Evolutionary conservation across 2,797 vertebrate genomes (phyloP).

Genomic region (Brachyrhaphis roseni): DNA sequence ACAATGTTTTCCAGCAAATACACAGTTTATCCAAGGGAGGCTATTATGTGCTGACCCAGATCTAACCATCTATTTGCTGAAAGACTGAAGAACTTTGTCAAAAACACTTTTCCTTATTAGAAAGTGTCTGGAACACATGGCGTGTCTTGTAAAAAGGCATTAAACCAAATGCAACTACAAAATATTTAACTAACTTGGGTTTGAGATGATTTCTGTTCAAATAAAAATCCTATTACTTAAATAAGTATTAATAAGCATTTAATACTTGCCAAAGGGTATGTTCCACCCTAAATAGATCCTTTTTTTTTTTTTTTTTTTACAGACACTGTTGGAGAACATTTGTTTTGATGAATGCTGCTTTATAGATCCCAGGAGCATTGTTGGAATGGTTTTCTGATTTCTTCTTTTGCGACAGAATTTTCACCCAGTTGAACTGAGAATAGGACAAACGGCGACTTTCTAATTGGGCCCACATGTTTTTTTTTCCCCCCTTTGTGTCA

Average conservation of each 20-base stretch:
- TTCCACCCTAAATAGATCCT: constrained; percentile 7
- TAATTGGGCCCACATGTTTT: constrained; percentile 66
- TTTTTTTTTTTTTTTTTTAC: constrained; percentile 12
- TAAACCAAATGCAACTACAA: constrained; percentile 34
- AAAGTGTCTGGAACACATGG: constrained; percentile 37
- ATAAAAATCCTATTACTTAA: neutral
- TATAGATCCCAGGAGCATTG: constrained; percentile 27
- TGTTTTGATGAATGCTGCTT: constrained; percentile 31
- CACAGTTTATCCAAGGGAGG: constrained; percentile 21
- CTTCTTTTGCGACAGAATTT: constrained; percentile 48
- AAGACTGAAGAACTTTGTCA: constrained; percentile 54
- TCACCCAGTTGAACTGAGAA: constrained; percentile 37
- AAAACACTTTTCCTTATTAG: constrained; percentile 51
- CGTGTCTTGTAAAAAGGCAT: constrained; percentile 16
- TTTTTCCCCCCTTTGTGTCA: constrained; percentile 27
- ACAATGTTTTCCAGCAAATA: constrained; percentile 50
- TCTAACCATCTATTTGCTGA: constrained; percentile 41
- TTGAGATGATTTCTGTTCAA: neutral
- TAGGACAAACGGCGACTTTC: constrained; percentile 50
- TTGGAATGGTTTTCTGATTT: constrained; percentile 35
- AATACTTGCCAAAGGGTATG: constrained; percentile 12
- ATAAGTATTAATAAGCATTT: neutral
- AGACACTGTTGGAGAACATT: constrained; percentile 9
- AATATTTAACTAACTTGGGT: constrained; percentile 11
- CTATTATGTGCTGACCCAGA: constrained; percentile 26